Evolutionary conservation across 1,140 invertebrate genomes (phyloP).

Genomic region (Drosophila paulistorum): DNA sequence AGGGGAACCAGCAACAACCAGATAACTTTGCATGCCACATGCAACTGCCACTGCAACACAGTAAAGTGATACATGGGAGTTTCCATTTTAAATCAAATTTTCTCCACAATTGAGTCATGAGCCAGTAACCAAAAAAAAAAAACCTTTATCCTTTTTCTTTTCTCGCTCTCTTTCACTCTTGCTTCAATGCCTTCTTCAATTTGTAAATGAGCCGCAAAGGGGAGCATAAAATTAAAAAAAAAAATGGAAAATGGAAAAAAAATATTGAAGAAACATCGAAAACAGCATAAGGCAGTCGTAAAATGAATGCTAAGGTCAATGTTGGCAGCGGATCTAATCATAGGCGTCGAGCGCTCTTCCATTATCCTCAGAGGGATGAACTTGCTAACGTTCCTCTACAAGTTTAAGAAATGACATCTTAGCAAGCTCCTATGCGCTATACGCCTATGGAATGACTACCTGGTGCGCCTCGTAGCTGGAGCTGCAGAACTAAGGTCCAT

Average conservation of each 20-base stretch:
- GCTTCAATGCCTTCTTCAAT: constrained; percentile 22
- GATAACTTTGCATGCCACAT: constrained; percentile 69
- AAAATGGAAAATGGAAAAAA: constrained; percentile 1
- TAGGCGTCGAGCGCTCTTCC: neutral
- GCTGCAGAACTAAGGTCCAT: neutral
- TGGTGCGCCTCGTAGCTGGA: neutral
- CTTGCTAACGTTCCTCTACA: too few species aligned
- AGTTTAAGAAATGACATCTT: too few species aligned
- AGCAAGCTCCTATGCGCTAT: too few species aligned
- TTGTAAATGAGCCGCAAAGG: constrained; percentile 63
- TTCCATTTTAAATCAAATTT: constrained; percentile 9
- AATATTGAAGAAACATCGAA: constrained; percentile 30
- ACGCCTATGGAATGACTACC: neutral
- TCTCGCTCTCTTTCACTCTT: neutral
- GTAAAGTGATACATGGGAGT: neutral
- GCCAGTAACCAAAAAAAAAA: neutral
- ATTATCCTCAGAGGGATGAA: too few species aligned
- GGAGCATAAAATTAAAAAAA: constrained; percentile 59
- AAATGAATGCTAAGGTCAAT: constrained; percentile 64
- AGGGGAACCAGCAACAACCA: constrained; percentile 26
- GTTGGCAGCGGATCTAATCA: neutral
- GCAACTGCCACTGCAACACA: constrained; percentile 40
- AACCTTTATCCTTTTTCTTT: neutral
- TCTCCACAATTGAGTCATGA: constrained; percentile 6
- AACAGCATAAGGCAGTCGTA: constrained; percentile 67